phyloP scores from a whole-genome alignment of 2,797 vertebrate genomes.

The Sylvilagus floridanus region DNA sequence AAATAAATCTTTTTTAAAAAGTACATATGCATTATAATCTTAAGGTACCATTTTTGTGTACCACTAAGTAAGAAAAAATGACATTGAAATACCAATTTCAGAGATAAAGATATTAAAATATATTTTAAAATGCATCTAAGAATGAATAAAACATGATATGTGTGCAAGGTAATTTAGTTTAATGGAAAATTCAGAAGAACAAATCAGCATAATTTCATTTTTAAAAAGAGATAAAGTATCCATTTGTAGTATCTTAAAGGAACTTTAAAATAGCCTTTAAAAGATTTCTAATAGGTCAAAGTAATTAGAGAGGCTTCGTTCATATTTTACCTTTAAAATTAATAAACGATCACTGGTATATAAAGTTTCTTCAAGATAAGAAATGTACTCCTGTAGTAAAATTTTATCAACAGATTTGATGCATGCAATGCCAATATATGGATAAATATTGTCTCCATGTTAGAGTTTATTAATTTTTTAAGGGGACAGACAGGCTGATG shows the following conservation, averaged over 20 bases:
- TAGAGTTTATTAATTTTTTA: conserved; percentile 3
- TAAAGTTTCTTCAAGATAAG: neutral
- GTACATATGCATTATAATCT: no score
- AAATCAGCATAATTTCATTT: neutral
- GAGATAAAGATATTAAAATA: neutral
- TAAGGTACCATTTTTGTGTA: neutral
- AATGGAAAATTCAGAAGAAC: neutral
- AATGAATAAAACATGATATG: neutral
- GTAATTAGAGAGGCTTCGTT: neutral
- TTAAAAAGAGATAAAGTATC: neutral
- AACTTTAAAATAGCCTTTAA: neutral
- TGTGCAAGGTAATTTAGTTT: neutral
- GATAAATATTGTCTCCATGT: neutral
- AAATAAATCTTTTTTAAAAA: no score
- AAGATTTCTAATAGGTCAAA: neutral
- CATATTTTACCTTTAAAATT: conserved; percentile 20
- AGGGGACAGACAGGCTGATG: neutral
- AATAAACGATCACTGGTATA: neutral
- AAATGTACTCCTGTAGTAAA: neutral
- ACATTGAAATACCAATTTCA: neutral
- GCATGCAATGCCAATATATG: neutral
- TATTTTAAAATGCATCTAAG: neutral
- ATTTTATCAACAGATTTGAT: neutral
- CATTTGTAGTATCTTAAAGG: conserved; percentile 38
- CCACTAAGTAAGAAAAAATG: neutral